A percentile compares a stretch with the other conserved stretches of the same genome.
Evolutionary conservation across 2,113 vertebrate species (phyloP).

Genomic region (Callipepla squamata): DNA sequence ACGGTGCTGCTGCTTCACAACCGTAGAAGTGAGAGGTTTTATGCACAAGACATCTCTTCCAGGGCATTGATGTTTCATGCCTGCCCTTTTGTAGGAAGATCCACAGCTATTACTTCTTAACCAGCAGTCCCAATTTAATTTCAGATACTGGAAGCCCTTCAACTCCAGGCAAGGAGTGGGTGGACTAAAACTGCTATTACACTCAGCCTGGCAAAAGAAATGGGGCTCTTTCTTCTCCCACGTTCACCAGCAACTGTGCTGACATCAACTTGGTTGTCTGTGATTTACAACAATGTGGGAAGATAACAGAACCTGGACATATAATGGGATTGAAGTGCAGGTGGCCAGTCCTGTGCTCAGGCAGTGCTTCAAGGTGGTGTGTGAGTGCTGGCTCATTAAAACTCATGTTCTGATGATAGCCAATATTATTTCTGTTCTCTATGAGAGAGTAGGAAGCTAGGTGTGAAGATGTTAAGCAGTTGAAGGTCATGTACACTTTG

Average conservation of each 20-base stretch:
- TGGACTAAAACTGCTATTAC: neutral
- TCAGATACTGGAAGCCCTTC: neutral
- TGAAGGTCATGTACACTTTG: neutral
- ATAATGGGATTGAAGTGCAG: neutral
- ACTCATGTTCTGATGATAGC: accelerated
- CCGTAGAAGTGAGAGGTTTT: neutral
- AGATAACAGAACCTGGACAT: accelerated
- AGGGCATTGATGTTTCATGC: neutral
- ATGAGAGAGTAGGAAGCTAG: neutral
- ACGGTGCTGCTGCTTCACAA: neutral
- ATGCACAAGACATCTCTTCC: neutral
- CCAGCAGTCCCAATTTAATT: neutral
- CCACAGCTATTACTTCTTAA: neutral
- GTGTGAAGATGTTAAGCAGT: neutral
- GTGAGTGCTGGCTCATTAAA: neutral
- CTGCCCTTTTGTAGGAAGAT: slow-evolving; percentile 1
- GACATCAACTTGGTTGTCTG: neutral
- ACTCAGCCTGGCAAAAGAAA: neutral
- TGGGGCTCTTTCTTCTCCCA: neutral
- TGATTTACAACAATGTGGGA: neutral
- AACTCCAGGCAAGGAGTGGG: neutral
- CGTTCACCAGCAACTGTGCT: neutral
- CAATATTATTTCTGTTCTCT: neutral
- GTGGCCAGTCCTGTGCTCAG: accelerated
- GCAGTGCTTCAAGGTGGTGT: neutral